Conservation (phyloP, 2,113 vertebrate species). For the Sinocyclocheilus anophthalmus region DNA sequence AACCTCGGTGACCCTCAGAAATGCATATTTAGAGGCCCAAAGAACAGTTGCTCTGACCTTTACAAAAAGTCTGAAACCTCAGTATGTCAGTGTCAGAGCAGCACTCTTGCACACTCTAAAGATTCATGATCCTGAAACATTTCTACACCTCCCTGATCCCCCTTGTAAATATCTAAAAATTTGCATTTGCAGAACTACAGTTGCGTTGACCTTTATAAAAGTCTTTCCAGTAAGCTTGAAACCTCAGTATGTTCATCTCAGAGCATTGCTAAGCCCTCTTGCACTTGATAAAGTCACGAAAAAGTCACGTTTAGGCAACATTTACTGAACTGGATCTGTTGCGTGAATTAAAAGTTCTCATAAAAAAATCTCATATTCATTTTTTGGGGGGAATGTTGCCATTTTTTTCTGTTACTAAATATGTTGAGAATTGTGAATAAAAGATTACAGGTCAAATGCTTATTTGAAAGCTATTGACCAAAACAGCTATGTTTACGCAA, state of each 20-base stretch:
- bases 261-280: too few relatives aligned
- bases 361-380: background rate
- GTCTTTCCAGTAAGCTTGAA: too few relatives aligned
- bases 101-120: background rate
- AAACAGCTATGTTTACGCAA: background rate
- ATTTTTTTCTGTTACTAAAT: background rate
- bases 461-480: background rate
- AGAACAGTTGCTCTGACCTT: background rate
- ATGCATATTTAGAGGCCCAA: background rate
- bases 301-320: background rate
- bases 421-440: background rate
- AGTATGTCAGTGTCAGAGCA: background rate
- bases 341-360: too few relatives aligned
- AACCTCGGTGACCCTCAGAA: background rate
- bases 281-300: background rate
- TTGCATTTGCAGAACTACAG: background rate
- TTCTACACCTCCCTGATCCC: background rate
- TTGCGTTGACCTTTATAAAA: conserved; percentile 1
- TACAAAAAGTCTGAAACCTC: background rate
- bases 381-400: background rate
- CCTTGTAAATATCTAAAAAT: background rate
- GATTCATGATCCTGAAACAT: background rate
- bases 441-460: background rate
- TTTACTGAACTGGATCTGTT: background rate
- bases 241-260: too few relatives aligned